Evolutionary conservation across 1,140 invertebrate species (phyloP), one percentile per base, ranked within the genome.

Genomic region (Linepithema humile): DNA sequence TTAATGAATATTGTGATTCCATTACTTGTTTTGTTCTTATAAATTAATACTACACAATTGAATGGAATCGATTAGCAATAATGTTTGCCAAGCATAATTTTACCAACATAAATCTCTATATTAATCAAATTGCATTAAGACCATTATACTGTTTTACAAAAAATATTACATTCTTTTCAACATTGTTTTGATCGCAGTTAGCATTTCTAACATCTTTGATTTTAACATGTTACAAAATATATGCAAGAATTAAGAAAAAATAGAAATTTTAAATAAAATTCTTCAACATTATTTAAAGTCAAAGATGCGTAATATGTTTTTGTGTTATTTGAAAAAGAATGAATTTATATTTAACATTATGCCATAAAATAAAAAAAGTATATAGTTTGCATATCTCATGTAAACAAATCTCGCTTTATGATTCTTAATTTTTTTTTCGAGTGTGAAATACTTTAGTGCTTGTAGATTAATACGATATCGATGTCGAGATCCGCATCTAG

Each of bases 401-500:
- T 40, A 7, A 10, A 3, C 17, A 57, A 59, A 73, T 59, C 10
- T 59, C 20, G 40, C 40, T 73, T 40, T 15, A 23, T 35, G 4
- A 40, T 57, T 73, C 29, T 0, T 10, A 2, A 35, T 48, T 12
- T 69, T 59, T 59, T 32, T 48, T 17, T 57, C 53, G 69, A 73
- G 4, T 29, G 15, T 29, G 2, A 12, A 0, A 17, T n/a, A 67
- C 15, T 29, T 26, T 2, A 65, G 7, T 53, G 6, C 1, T 77
- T n/a, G n/a, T n/a, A n/a, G 32, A 53, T 48, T 20, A 74, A 43
- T 1, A 0, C 55, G 40, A 86, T 40, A 70, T 69, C 53, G 23
- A 38, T 9, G 9, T 29, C 0, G 23, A 62, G 48, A 62, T 35
- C 15, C 6, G 2, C 3, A n/a, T 48, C 40, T 12, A 0, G 32